Evolutionary conservation across 1,140 invertebrate genomes (phyloP).

Genomic region (Musca vetustissima): DNA sequence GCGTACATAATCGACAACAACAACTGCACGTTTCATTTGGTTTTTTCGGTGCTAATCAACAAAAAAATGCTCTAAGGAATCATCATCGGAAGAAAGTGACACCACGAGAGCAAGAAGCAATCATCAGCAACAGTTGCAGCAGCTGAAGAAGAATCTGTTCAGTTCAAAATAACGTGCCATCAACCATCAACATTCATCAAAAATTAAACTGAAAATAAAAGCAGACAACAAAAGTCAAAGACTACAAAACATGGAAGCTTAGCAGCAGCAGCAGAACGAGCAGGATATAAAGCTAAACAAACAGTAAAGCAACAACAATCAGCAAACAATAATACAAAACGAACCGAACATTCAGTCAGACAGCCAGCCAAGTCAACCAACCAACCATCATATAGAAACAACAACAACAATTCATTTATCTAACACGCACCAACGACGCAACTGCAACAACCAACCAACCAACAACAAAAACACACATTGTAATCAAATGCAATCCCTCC

Average conservation of each 20-base stretch:
- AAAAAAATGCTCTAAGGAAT: no score
- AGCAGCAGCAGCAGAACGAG: background rate
- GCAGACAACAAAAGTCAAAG: background rate
- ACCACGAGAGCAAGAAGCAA: background rate
- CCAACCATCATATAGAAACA: no score
- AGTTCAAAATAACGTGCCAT: conserved; percentile 14
- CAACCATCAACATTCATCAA: conserved; percentile 7
- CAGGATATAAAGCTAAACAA: background rate
- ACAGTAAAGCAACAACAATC: background rate
- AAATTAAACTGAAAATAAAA: background rate
- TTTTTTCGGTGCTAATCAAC: conserved; percentile 12
- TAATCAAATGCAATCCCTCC: conserved; percentile 18
- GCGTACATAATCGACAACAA: background rate
- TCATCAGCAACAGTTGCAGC: no score
- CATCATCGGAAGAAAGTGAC: no score
- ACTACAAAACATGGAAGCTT: conserved; percentile 20
- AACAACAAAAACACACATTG: background rate
- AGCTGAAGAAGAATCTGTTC: background rate
- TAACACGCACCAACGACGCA: no score
- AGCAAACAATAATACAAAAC: background rate
- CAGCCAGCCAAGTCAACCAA: no score
- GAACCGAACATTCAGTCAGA: background rate
- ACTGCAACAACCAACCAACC: no score
- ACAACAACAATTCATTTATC: no score
- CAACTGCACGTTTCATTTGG: background rate